Conservation (phyloP, 2,113 vertebrate species). For the Neopipo cinnamomea region DNA sequence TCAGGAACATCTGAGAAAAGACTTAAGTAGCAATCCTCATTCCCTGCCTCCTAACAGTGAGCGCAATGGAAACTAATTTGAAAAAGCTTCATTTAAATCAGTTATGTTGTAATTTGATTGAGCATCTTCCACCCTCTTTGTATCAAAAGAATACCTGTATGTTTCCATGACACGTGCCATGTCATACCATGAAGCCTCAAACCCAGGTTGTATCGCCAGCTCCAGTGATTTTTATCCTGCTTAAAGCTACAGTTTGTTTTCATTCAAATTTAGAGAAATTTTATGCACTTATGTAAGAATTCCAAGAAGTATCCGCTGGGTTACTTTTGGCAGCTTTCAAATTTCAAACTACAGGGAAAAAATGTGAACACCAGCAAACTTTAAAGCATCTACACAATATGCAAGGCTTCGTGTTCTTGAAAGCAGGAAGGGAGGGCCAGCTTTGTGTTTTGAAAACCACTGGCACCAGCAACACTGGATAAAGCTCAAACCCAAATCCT, state of each 20-base stretch:
- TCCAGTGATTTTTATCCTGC: background rate
- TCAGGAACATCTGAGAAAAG: background rate
- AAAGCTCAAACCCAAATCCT: background rate
- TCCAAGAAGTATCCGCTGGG: background rate
- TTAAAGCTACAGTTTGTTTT: background rate
- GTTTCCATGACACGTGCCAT: background rate
- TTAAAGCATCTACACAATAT: background rate
- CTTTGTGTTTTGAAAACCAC: background rate
- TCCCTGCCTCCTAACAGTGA: background rate
- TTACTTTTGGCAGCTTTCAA: background rate
- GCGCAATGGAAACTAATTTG: background rate
- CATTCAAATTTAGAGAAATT: rapidly evolving
- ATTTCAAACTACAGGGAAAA: background rate
- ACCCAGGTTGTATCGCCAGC: too few relatives aligned
- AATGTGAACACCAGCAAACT: background rate
- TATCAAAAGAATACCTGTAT: background rate
- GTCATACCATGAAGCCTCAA: too few relatives aligned
- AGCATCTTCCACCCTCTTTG: background rate
- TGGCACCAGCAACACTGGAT: background rate
- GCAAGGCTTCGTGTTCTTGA: background rate
- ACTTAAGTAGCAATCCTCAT: background rate
- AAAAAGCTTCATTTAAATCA: background rate
- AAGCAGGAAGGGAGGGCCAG: background rate
- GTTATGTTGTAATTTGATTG: background rate
- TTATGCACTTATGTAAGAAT: background rate